These are phyloP conservation scores for Neoniphon sammara DNA, from an alignment of 2,797 vertebrate species.

Conservation along the genomic window DNA sequence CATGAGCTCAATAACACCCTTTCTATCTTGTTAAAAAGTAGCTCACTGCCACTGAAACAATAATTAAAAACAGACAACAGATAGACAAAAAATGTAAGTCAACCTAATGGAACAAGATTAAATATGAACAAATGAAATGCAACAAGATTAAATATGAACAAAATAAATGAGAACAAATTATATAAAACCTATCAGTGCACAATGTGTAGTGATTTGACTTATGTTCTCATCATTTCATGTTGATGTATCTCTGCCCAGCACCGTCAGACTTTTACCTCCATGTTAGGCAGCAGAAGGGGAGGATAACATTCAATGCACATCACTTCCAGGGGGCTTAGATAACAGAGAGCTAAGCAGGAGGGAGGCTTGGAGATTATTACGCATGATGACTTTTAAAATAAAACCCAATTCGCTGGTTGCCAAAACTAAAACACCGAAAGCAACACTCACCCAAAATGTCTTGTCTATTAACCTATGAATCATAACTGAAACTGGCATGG, in stretches of 20 bases:
- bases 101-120: too few species aligned
- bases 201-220: neutral
- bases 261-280: slow-evolving; percentile 8
- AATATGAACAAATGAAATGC: too few species aligned
- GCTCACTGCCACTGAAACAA: neutral
- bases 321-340: slow-evolving; percentile 59
- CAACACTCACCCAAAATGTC: slow-evolving; percentile 74
- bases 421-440: slow-evolving; percentile 73
- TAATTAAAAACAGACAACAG: neutral
- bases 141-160: neutral
- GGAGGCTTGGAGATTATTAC: slow-evolving; percentile 64
- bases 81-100: neutral
- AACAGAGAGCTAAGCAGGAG: slow-evolving; percentile 59
- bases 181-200: neutral
- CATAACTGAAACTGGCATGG: slow-evolving; percentile 73
- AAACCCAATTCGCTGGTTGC: slow-evolving; percentile 61
- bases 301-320: slow-evolving; percentile 39
- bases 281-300: slow-evolving; percentile 49
- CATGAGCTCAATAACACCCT: slow-evolving; percentile 36
- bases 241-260: slow-evolving; percentile 47
- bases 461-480: slow-evolving; percentile 81
- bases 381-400: slow-evolving; percentile 70
- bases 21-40: neutral
- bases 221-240: neutral
- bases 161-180: too few species aligned